Evolutionary conservation across 2,797 vertebrate genomes (phyloP).

Genomic region (Malacoraja senta): DNA sequence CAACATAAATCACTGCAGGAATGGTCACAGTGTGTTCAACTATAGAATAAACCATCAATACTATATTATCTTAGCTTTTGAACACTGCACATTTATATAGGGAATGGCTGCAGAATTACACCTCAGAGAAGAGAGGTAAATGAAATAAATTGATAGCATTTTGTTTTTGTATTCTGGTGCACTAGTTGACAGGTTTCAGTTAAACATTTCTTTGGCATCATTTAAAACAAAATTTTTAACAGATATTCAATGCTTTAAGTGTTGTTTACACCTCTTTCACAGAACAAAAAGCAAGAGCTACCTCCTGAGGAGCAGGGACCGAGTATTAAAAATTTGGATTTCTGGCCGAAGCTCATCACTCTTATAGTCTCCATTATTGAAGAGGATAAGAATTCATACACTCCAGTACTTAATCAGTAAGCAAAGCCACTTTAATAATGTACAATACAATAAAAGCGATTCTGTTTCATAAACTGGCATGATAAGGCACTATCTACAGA

Average conservation of each 20-base stretch:
- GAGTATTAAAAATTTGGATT: conserved; percentile 89
- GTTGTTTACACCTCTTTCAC: conserved; percentile 13
- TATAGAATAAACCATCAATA: not conserved
- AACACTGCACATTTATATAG: not conserved
- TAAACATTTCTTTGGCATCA: not conserved
- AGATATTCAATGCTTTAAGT: not conserved
- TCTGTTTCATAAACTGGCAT: not conserved
- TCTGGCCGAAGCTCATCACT: conserved; percentile 98
- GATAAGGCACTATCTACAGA: not conserved
- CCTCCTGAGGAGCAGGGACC: conserved; percentile 88
- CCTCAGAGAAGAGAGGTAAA: not conserved
- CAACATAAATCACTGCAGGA: not conserved
- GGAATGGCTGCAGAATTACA: not conserved
- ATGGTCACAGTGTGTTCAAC: not conserved
- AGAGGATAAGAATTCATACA: conserved; percentile 94
- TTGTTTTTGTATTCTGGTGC: not conserved
- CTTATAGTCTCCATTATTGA: conserved; percentile 96
- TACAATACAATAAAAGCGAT: not conserved
- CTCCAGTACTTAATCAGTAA: conserved; percentile 92
- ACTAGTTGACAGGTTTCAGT: not conserved
- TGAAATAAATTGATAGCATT: not conserved
- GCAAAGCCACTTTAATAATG: conserved; percentile 46
- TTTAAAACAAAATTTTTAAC: not conserved
- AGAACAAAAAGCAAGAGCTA: conserved; percentile 77
- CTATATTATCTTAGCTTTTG: not conserved